Conservation (phyloP, 2,113 vertebrate species). For the Fregata magnificens region DNA sequence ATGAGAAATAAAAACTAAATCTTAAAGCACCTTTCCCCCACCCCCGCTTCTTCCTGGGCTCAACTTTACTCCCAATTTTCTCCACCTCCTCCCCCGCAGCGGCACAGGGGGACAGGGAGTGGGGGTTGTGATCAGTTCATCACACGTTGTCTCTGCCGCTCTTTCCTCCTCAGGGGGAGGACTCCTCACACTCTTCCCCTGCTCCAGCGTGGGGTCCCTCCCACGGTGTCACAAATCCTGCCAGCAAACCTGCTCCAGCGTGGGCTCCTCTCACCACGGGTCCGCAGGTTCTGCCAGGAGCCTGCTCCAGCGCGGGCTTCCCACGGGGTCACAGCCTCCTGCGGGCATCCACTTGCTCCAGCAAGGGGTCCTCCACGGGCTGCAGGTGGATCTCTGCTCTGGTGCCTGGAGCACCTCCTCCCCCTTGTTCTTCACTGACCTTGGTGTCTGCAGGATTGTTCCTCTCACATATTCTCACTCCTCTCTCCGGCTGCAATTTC, state of each 20-base stretch:
- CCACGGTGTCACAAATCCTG: too few relatives aligned
- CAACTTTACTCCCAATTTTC: too few relatives aligned
- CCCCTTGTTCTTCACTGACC: too few relatives aligned
- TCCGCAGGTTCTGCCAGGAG: too few relatives aligned
- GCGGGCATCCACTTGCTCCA: too few relatives aligned
- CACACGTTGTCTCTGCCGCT: not conserved
- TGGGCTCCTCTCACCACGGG: too few relatives aligned
- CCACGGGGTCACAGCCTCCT: too few relatives aligned
- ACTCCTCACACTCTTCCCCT: not conserved
- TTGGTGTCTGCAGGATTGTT: not conserved
- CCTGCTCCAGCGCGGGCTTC: too few relatives aligned
- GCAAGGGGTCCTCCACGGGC: too few relatives aligned
- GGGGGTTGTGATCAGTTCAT: not conserved
- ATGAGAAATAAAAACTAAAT: not conserved
- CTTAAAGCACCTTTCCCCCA: not conserved
- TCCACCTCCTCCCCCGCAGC: too few relatives aligned
- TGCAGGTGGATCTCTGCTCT: not conserved
- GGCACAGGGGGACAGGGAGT: not conserved
- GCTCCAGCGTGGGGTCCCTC: not conserved
- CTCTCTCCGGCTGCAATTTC: too few relatives aligned
- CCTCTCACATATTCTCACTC: too few relatives aligned
- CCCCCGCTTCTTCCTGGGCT: not conserved
- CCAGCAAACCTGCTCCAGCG: not conserved
- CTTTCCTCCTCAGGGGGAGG: not conserved
- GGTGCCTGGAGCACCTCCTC: not conserved